Evolutionary conservation across 2,113 vertebrate genomes (phyloP).

Genomic region (Anolis sagrei): DNA sequence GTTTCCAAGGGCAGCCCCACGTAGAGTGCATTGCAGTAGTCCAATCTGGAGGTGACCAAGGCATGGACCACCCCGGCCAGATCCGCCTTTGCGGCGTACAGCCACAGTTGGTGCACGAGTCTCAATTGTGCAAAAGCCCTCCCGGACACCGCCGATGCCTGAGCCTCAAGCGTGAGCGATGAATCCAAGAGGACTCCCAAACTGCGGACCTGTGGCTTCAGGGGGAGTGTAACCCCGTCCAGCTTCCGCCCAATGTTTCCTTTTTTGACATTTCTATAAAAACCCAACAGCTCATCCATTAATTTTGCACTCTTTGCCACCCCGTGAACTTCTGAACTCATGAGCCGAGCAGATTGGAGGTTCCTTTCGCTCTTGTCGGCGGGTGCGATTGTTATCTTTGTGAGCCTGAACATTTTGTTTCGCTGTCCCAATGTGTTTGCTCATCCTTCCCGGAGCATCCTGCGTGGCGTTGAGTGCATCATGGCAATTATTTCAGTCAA

Average conservation of each 20-base stretch:
- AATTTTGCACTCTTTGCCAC: accelerated
- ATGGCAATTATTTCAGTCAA: not conserved
- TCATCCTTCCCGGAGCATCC: not conserved
- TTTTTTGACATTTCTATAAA: not conserved
- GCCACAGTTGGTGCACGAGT: too few relatives aligned
- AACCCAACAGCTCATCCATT: accelerated
- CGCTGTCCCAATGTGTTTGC: not conserved
- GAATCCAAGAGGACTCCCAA: too few relatives aligned
- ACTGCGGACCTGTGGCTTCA: too few relatives aligned
- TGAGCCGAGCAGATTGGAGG: not conserved
- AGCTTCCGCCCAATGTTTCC: not conserved
- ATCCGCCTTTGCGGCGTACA: too few relatives aligned
- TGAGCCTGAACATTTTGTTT: accelerated
- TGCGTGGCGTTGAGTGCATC: not conserved
- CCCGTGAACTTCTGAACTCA: accelerated
- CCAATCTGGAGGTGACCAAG: too few relatives aligned
- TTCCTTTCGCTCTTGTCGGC: not conserved
- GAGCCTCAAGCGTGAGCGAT: too few relatives aligned
- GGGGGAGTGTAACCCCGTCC: too few relatives aligned
- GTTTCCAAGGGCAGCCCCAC: too few relatives aligned
- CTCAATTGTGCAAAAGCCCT: too few relatives aligned
- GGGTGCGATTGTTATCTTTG: not conserved
- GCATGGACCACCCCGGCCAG: too few relatives aligned
- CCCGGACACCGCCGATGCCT: too few relatives aligned
- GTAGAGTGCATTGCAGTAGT: too few relatives aligned